These are phyloP conservation scores for Callitettix versicolor DNA, from an alignment of 1,140 invertebrate species.

Conservation along the genomic window DNA sequence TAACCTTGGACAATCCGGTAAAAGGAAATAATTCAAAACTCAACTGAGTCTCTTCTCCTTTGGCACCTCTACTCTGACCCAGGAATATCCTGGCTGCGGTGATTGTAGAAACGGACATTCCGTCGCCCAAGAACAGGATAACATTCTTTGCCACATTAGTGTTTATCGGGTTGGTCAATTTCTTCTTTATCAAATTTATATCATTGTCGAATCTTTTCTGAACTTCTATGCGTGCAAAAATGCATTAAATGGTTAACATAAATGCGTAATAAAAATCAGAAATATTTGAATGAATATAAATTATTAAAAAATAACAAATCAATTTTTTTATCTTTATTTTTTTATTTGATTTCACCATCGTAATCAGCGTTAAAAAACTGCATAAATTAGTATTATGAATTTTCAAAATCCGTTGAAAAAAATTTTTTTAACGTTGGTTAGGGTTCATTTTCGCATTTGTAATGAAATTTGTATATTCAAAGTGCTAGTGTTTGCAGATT, in stretches of 20 bases:
- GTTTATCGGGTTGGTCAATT: conserved; percentile 17
- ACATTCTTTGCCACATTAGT: conserved; percentile 49
- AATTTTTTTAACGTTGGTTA: too few relatives aligned
- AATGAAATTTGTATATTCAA: too few relatives aligned
- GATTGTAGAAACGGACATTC: conserved; percentile 60
- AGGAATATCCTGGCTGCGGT: conserved; percentile 53
- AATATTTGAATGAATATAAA: too few relatives aligned
- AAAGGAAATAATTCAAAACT: conserved; percentile 69
- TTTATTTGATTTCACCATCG: too few relatives aligned
- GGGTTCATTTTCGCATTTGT: too few relatives aligned
- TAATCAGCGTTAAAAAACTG: too few relatives aligned
- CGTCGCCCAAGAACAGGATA: conserved; percentile 65
- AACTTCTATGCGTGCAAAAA: conserved; percentile 15
- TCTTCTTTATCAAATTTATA: conserved; percentile 12
- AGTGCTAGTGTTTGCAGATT: too few relatives aligned
- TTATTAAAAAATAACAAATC: too few relatives aligned
- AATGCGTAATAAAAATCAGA: too few relatives aligned
- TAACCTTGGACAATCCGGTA: conserved; percentile 59
- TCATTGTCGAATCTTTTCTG: conserved; percentile 20
- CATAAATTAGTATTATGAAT: too few relatives aligned
- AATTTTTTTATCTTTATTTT: too few relatives aligned
- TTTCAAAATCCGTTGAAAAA: too few relatives aligned
- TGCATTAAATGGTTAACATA: not conserved
- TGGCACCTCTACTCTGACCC: conserved; percentile 42
- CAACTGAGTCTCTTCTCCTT: conserved; percentile 44